Evolutionary conservation across 2,113 vertebrate species (phyloP), one percentile per base, ranked within the genome.

Genomic region (Phycodurus eques): DNA sequence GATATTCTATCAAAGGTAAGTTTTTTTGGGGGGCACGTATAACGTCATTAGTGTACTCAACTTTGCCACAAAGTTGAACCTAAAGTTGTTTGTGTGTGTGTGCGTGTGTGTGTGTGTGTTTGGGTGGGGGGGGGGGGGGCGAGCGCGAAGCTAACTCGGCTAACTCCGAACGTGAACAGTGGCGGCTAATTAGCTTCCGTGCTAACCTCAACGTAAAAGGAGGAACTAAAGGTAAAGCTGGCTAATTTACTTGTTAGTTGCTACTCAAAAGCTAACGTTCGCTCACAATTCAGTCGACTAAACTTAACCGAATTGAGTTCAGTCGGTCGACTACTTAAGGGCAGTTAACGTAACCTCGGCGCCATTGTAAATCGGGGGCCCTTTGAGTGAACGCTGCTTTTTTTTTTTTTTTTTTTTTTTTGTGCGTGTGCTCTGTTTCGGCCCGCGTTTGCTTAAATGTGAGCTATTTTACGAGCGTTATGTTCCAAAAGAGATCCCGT

Each of bases 181-280:
- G 11, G 43, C 8, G 8, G 88, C 87, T 81, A 79, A 81, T 87
- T 90, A 88, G 88, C 87, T 77, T 68, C 27, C 19, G 56, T 67
- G 87, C 85, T 84, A 61, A 86, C 78, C 72, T 60, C 74, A 46
- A 13, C 68, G n/a, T 39, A 33, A 63, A 89, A 86, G 68, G 82
- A 85, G 87, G 87, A 89, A 89, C 86, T 88, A 77, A 53, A 59
- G 22, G 17, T 49, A 46, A 63, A 46, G 57, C 49, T 70, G 51
- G 65, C n/a, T 67, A 72, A 65, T n/a, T 47, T 47, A 27, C 22
- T 15, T 49, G 57, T 2, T 66, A 73, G 13, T 72, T 56, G 4
- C 13, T 33, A 49, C 1, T 4, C 11, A 12, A 22, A 68, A 67
- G 19, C 35, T 33, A 15, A 1, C 4, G 1, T 10, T 22, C 56